phyloP scores from a whole-genome alignment of 1,140 invertebrate genomes.

The Calliphora vicina region DNA sequence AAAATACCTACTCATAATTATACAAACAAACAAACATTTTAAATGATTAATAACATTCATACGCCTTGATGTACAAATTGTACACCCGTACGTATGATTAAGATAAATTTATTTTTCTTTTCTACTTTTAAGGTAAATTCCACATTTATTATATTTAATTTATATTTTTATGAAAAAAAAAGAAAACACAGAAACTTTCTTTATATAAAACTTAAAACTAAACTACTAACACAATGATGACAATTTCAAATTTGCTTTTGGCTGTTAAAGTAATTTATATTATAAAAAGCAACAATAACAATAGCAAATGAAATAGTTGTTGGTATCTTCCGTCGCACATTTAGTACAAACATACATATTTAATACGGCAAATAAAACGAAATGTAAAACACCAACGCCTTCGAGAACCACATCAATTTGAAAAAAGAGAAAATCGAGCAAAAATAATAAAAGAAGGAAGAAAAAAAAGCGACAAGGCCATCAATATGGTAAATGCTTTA shows the following conservation, averaged over 20 bases:
- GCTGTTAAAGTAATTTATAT: background rate
- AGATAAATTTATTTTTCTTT: conserved; percentile 5
- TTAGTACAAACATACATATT: no score
- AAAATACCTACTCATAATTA: background rate
- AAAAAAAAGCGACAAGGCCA: background rate
- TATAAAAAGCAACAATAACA: background rate
- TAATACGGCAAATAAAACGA: background rate
- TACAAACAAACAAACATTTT: background rate
- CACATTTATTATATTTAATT: background rate
- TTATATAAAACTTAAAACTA: background rate
- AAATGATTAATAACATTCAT: conserved; percentile 1
- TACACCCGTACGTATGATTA: background rate
- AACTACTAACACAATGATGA: background rate
- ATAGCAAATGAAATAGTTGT: background rate
- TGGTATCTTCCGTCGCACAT: background rate
- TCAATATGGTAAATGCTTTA: background rate
- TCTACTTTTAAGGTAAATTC: background rate
- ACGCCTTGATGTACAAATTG: background rate
- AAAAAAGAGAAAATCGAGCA: background rate
- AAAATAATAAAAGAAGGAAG: background rate
- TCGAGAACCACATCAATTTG: background rate
- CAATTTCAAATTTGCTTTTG: background rate
- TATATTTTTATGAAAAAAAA: background rate
- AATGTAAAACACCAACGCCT: conserved; percentile 8
- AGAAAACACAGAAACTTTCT: background rate